Evolutionary conservation across 2,797 vertebrate species (phyloP).

Genomic region (Gymnopithys bicolor): DNA sequence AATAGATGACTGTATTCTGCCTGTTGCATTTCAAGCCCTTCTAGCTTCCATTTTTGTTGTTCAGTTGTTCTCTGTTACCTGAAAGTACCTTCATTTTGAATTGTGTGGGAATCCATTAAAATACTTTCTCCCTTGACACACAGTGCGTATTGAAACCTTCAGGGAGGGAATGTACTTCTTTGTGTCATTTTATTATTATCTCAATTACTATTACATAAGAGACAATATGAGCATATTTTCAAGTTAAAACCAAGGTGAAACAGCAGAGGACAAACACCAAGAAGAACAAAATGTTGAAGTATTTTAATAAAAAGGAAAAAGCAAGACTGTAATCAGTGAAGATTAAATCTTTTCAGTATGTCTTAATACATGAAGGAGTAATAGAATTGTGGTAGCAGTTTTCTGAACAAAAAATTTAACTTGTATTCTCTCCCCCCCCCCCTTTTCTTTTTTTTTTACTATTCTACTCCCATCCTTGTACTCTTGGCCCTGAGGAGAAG

Average conservation of each 20-base stretch:
- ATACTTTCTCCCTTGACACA: not conserved
- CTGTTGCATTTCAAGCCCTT: not conserved
- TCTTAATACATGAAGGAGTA: no score
- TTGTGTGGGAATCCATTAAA: not conserved
- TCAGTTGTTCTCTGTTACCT: not conserved
- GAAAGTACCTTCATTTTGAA: not conserved
- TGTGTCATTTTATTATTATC: conserved; percentile 10
- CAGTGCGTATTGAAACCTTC: not conserved
- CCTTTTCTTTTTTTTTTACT: not conserved
- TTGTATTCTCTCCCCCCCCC: not conserved
- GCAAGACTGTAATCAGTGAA: not conserved
- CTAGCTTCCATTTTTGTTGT: not conserved
- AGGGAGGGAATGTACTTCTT: not conserved
- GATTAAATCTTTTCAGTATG: not conserved
- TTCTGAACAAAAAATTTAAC: not conserved
- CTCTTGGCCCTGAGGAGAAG: not conserved
- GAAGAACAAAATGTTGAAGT: not conserved
- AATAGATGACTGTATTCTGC: not conserved
- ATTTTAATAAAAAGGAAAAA: not conserved
- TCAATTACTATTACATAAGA: conserved; percentile 16
- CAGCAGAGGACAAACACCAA: not conserved
- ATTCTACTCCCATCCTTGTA: not conserved
- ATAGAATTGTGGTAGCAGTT: not conserved
- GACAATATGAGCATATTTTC: not conserved
- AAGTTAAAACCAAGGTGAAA: conserved; percentile 27